phyloP scores from a whole-genome alignment of 2,113 vertebrate species.

The Platichthys flesus region DNA sequence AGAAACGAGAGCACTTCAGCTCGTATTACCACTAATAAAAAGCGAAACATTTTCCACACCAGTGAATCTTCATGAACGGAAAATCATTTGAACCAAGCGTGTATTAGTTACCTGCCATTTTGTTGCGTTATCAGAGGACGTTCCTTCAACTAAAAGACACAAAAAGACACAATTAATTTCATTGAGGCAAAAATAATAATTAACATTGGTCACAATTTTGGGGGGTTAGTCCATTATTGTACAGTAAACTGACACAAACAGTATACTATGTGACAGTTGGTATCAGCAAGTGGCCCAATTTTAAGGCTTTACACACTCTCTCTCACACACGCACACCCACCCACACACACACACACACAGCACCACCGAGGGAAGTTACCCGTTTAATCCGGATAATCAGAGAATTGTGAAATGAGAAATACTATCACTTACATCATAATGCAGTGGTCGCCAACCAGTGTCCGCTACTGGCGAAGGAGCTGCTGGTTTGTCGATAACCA shows the following conservation, averaged over 20 bases:
- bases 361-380: too few relatives aligned
- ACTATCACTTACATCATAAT: too few relatives aligned
- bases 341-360: too few relatives aligned
- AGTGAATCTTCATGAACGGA: background rate
- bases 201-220: background rate
- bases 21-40: background rate
- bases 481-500: too few relatives aligned
- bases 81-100: background rate
- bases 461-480: too few relatives aligned
- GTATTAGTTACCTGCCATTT: constrained; percentile 85
- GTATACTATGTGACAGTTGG: too few relatives aligned
- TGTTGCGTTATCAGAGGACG: constrained; percentile 60
- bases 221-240: background rate
- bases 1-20: background rate
- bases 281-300: too few relatives aligned
- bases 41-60: background rate
- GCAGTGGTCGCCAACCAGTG: too few relatives aligned
- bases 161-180: constrained; percentile 24
- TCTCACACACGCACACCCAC: too few relatives aligned
- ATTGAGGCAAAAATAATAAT: background rate
- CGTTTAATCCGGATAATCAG: too few relatives aligned
- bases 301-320: too few relatives aligned
- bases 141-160: constrained; percentile 71
- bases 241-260: background rate
- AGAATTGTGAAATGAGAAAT: too few relatives aligned